Base-by-base conservation (phyloP, 2,797 vertebrate genomes). In the Girardinus metallicus region DNA sequence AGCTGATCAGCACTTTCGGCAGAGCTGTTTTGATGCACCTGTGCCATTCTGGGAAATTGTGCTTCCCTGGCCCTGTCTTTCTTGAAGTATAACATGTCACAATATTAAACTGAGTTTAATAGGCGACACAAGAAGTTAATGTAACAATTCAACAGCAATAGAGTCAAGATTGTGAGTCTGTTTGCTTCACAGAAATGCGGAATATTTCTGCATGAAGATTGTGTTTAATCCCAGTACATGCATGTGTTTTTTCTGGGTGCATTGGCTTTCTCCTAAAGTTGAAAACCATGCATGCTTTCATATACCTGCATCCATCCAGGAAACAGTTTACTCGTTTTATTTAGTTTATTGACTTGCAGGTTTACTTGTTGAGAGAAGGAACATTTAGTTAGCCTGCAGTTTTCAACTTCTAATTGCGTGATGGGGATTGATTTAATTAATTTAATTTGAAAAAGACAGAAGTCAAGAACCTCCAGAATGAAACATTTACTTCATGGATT, bases 1-100 rank as follows among this genome's bases (percentile, higher is more conserved):
- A 47, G 70, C 34, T 34, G 2, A 85, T 77, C 71, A 71, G 36
- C 57, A 68, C 41, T 60, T 72, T 66, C 18, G 68, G 12, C 31
- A 77, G 43, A 64, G 66, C 3, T 74, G 11, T 68, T 72, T 26
- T 31, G 39, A 64, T 60, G 60, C 53, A 46, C 5, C 41, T 41
- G 15, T 70, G 23, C 6, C 3, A 34, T 46, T 60, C 74, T 41
- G 77, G 11, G 73, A 68, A 66, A 78, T 34, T 53, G 23, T 18
- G 51, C 11, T 53, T 68, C 18, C 43, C n/a, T 41, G 8, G 36
- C 13, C 34, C 26, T 39, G 5, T 43, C 23, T 46, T 66, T 60
- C 23, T 82, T 18, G 49, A 46, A 74, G 51, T 62, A 5, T 51
- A 23, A 13, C 16, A 3, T 29, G 39, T 70, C 47, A 77, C 6